A percentile compares a stretch with the other conserved stretches of the same genome.
These are phyloP conservation scores for Magallana nippona DNA, from an alignment of 2,888 invertebrate genomes.

Conservation along the genomic window DNA sequence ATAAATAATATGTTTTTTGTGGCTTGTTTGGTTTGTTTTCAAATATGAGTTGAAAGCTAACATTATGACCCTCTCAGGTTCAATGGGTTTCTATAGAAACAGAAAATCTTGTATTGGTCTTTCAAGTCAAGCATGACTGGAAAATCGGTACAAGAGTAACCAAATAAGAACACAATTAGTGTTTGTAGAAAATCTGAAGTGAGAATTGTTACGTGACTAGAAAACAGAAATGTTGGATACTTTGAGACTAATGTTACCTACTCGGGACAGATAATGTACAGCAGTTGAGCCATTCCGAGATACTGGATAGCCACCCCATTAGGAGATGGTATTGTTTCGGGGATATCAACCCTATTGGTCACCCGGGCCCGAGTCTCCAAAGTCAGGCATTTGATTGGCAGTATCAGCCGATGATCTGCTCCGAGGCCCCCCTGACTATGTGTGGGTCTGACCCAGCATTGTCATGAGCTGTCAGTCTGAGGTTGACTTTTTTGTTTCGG, in stretches of 20 bases:
- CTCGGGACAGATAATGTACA: conserved; percentile 12
- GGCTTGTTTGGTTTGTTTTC: conserved; percentile 32
- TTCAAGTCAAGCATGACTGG: background rate
- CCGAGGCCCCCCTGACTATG: background rate
- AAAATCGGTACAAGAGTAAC: background rate
- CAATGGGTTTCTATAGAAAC: conserved; percentile 15
- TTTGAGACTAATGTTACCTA: background rate
- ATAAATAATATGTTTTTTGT: conserved; percentile 29
- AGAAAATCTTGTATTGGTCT: background rate
- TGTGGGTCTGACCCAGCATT: conserved; percentile 18
- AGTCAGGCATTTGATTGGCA: conserved; percentile 10
- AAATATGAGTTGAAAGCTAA: conserved; percentile 32
- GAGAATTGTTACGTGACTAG: conserved; percentile 1
- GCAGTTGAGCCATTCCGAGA: background rate
- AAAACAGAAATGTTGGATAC: background rate
- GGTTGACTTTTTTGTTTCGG: background rate
- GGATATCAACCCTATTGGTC: conserved; percentile 19
- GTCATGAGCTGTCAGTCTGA: conserved; percentile 1
- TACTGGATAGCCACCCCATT: conserved; percentile 9
- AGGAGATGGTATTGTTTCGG: background rate
- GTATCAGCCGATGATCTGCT: conserved; percentile 22
- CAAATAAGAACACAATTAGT: background rate
- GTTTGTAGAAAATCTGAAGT: background rate
- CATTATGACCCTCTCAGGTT: conserved; percentile 19
- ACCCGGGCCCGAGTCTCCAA: background rate